phyloP scores from a whole-genome alignment of 2,888 invertebrate species.

The Pristionchus arcanus region DNA sequence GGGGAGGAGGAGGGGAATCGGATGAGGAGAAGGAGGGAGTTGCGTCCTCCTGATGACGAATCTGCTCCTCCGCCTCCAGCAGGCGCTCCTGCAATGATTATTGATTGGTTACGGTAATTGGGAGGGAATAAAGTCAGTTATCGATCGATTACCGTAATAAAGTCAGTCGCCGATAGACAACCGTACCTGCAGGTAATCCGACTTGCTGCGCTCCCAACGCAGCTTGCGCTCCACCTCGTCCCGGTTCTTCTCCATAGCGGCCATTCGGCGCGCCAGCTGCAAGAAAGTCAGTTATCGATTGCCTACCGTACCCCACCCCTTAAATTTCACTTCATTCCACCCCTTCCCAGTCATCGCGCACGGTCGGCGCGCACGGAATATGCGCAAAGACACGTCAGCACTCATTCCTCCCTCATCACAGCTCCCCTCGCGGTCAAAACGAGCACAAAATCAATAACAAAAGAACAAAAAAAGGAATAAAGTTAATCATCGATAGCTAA shows the following conservation, averaged over 20 bases:
- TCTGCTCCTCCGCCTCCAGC: conserved; percentile 32
- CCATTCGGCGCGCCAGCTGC: conserved; percentile 51
- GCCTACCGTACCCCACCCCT: neutral
- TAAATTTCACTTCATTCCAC: neutral
- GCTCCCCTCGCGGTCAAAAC: neutral
- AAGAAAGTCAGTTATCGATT: conserved; percentile 1
- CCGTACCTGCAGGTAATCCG: conserved; percentile 39
- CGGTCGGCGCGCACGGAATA: neutral
- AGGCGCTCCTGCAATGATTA: neutral
- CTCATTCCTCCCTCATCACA: neutral
- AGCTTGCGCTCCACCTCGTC: conserved; percentile 40
- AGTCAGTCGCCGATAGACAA: no score
- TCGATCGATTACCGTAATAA: neutral
- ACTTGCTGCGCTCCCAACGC: conserved; percentile 13
- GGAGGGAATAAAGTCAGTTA: neutral
- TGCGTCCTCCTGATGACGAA: neutral
- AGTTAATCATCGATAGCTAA: neutral
- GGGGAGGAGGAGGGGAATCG: neutral
- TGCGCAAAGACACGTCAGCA: neutral
- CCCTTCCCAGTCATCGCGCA: neutral
- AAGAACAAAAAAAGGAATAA: neutral
- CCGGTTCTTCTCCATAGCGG: conserved; percentile 29
- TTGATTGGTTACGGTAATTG: no score
- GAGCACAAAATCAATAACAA: neutral
- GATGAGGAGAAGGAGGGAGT: neutral